Base-by-base conservation (phyloP, 2,113 vertebrate genomes). In the Scartelaos histophorus region DNA sequence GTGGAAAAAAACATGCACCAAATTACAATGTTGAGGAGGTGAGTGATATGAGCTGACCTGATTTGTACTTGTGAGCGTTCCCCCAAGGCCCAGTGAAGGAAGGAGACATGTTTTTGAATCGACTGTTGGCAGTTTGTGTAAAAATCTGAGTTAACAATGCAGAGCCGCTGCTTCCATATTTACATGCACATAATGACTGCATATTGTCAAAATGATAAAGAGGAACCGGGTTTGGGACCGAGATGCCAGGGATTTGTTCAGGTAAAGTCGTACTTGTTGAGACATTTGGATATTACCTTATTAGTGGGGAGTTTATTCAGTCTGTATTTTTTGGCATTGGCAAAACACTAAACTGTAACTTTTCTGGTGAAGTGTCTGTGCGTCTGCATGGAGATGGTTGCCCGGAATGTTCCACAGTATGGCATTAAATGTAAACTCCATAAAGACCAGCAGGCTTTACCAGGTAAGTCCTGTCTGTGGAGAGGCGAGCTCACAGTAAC, bases 31-130 rank as follows among this genome's bases (percentile, higher is more conserved):
- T 25, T n/a, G 22, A 64, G 62, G 69, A 75, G 67, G 82, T 70
- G 21, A 76, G 71, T 67, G 86, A 87, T 88, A 85, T 82, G 84
- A 85, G 82, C 78, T 90, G 88, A 90, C 86, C 86, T 84, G 86
- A 87, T 88, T 90, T 81, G 67, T 71, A 75, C 84, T 87, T 84
- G 64, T 78, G 84, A 82, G 74, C 70, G 62, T 70, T 80, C 76
- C 74, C 74, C 64, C 5, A 74, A 80, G 78, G 78, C 24, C 56
- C 68, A 21, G 22, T 19, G 53, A 73, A 69, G 78, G 54, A 74
- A 69, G 78, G 54, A 74, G 66, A 70, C 72, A 34, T 73, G 80
- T 70, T 75, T 51, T 46, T 76, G 81, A 76, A 62, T 82, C 61
- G 72, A 82, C 76, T 34, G 11, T 61, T n/a, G 62, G 74, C 34